These are phyloP conservation scores for Tokudaia muenninki DNA, from an alignment of 2,797 vertebrate species.

Conservation along the genomic window DNA sequence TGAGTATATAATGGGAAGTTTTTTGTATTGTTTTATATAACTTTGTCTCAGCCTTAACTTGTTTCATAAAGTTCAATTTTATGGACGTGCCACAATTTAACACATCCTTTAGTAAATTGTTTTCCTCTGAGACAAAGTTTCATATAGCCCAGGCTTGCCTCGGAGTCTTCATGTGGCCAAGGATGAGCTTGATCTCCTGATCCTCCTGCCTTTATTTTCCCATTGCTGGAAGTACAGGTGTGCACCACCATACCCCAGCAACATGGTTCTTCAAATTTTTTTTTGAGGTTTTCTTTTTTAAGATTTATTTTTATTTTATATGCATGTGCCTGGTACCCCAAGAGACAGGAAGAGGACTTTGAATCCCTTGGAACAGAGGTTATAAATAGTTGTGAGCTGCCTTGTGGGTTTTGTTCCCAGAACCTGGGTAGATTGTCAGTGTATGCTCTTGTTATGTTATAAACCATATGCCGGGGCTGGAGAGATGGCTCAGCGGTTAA, in stretches of 20 bases:
- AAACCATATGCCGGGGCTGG: not conserved
- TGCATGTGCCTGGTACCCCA: not conserved
- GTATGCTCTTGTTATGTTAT: not conserved
- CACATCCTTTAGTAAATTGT: not conserved
- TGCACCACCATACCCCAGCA: too few species aligned
- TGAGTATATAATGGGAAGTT: not conserved
- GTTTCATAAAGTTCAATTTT: not conserved
- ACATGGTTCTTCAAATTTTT: not conserved
- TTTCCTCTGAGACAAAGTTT: not conserved
- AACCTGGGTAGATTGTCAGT: not conserved
- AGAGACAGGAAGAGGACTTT: not conserved
- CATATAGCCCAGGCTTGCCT: not conserved
- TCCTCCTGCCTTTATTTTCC: not conserved
- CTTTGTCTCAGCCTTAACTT: not conserved
- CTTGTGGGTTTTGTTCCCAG: not conserved
- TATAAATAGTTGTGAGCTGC: not conserved
- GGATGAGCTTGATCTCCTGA: not conserved
- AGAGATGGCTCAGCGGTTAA: too few species aligned
- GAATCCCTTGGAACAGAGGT: not conserved
- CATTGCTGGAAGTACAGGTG: not conserved
- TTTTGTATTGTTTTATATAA: not conserved
- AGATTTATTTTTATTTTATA: not conserved
- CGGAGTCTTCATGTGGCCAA: not conserved
- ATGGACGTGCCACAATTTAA: not conserved
- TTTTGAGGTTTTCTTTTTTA: not conserved